A percentile compares a stretch with the other conserved stretches of the same genome.
These are phyloP conservation scores for Sphinx pinastri DNA, from an alignment of 2,888 invertebrate genomes.

Conservation along the genomic window DNA sequence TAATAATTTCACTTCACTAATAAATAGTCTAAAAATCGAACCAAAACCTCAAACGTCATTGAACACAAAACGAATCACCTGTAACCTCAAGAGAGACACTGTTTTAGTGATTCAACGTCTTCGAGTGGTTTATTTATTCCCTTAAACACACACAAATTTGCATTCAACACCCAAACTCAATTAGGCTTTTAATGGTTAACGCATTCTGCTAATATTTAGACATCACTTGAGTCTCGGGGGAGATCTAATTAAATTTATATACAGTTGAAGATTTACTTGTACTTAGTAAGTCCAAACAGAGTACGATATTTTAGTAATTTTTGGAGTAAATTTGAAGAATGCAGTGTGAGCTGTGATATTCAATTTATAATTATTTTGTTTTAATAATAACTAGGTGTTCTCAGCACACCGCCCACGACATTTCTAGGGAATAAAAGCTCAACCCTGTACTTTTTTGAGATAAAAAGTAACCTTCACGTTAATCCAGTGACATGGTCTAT, in stretches of 20 bases:
- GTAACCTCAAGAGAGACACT: background rate
- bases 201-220: conserved; percentile 25
- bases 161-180: conserved; percentile 62
- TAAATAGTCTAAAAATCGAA: no score
- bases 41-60: background rate
- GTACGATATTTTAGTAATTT: no score
- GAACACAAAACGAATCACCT: background rate
- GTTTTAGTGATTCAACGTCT: conserved; percentile 9
- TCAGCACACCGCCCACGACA: no score
- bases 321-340: no score
- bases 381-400: no score
- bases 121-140: conserved; percentile 33
- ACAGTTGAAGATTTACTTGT: conserved; percentile 6
- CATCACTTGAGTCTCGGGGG: conserved; percentile 18
- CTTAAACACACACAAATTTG: conserved; percentile 49
- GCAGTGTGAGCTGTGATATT: no score
- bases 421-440: no score
- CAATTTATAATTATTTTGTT: no score
- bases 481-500: no score
- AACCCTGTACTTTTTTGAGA: no score
- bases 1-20: no score
- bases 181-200: conserved; percentile 40
- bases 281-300: background rate
- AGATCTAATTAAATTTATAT: conserved; percentile 22
- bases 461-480: no score